Conservation (phyloP, 1,140 invertebrate genomes). For the Cepaea nemoralis region DNA sequence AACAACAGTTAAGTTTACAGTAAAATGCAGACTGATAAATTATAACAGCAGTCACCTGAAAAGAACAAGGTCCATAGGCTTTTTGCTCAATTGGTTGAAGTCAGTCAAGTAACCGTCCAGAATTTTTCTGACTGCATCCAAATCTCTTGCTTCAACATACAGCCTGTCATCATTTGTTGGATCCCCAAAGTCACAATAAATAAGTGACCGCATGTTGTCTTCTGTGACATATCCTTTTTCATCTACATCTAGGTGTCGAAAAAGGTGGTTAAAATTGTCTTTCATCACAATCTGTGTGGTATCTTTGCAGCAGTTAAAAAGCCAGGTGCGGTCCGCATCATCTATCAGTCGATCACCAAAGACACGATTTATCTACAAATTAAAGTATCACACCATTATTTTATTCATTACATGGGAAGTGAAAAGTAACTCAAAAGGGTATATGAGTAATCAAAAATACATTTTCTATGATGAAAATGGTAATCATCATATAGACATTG, state of each 20-base stretch:
- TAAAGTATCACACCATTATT: not conserved
- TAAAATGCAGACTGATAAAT: too few species aligned
- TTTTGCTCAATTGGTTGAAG: conserved; percentile 96
- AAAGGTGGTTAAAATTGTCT: conserved; percentile 74
- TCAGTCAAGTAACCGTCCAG: conserved; percentile 91
- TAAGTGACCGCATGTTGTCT: conserved; percentile 86
- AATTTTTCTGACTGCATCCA: conserved; percentile 84
- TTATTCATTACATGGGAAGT: too few species aligned
- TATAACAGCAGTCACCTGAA: conserved; percentile 83
- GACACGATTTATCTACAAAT: conserved; percentile 79
- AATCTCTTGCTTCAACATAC: conserved; percentile 89
- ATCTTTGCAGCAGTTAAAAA: conserved; percentile 77
- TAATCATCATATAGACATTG: too few species aligned
- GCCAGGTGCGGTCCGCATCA: conserved; percentile 83
- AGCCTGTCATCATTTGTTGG: conserved; percentile 89
- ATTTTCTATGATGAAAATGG: too few species aligned
- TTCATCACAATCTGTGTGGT: conserved; percentile 71
- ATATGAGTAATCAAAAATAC: too few species aligned
- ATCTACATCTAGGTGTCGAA: conserved; percentile 73
- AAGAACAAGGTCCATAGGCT: conserved; percentile 95
- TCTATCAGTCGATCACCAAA: conserved; percentile 94
- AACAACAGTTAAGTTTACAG: too few species aligned
- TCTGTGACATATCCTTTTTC: conserved; percentile 77
- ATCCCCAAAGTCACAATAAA: conserved; percentile 96
- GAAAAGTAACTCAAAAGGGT: too few species aligned